Evolutionary conservation across 37 sponge, comb jelly and placozoan species (phyloP), one percentile per base, ranked within the genome.

Genomic region (Spongilla lacustris): DNA sequence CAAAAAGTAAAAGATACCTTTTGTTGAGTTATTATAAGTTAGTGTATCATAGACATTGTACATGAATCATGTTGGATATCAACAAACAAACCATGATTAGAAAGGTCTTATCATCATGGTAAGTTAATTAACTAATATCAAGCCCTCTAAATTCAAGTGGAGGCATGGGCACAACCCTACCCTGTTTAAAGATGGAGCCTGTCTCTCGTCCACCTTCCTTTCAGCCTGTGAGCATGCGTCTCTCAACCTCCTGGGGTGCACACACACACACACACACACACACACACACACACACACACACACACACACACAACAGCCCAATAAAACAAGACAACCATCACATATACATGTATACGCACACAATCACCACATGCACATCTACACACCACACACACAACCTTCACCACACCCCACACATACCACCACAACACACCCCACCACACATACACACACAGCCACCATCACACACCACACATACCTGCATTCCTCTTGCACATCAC

Each of bases 401-500:
- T n/a, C n/a, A n/a, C n/a, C 58, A 58, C 58, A 58, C 14, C 6
- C 4, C 58, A 58, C 58, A 58, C 19, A 58, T 17, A 14, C 58
- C 3, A 6, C 12, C 14, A 10, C 14, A 10, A 58, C 58, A 58
- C 19, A 58, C 58, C 41, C 3, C 58, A 58, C 58, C 4, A 8
- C 12, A 58, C 58, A 58, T 17, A 14, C 58, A 58, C 75, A 36
- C 50, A 74, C 84, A 83, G 32, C 34, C 74, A 82, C 84, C 73
- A 30, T 73, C 50, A 83, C 48, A 83, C 84, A 72, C 74, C 49
- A 68, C 50, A 41, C 80, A 49, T 30, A 91, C 82, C 77, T 68
- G 25, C 90, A 89, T 79, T 84, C 90, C 34, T 76, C 79, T 50
- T 83, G 49, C 5, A 58, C 77, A 19, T 58, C 58, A 21, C 26